Evolutionary conservation across 2,888 invertebrate genomes (phyloP).

Genomic region (Pogonocherus hispidulus): DNA sequence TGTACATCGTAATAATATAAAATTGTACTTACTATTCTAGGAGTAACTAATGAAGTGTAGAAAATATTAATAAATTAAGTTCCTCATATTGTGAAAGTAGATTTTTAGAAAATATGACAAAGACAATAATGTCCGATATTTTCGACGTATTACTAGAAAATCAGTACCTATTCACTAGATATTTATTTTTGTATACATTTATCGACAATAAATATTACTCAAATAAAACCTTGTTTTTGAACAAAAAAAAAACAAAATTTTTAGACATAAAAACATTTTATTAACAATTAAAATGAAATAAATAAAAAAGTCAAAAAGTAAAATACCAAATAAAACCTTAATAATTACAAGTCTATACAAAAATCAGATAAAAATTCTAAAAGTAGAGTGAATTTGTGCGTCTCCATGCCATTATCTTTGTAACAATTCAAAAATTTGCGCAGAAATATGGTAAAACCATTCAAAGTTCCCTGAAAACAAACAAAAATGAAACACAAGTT

Average conservation of each 20-base stretch:
- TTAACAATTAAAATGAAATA: not conserved
- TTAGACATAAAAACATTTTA: not conserved
- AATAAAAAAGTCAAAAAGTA: conserved; percentile 14
- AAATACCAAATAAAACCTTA: conserved; percentile 28
- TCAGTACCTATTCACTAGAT: conserved; percentile 17
- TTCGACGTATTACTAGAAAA: not conserved
- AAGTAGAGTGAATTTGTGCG: conserved; percentile 55
- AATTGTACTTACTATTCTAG: not conserved
- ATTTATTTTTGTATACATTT: conserved; percentile 34
- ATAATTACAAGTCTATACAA: conserved; percentile 53
- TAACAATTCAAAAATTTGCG: conserved; percentile 52
- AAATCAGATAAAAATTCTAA: conserved; percentile 61
- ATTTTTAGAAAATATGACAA: too few relatives aligned
- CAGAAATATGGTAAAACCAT: conserved; percentile 55
- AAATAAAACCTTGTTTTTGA: too few relatives aligned
- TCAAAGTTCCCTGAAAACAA: conserved; percentile 55
- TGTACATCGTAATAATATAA: too few relatives aligned
- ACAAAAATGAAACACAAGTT: conserved; percentile 26
- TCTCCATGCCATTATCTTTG: conserved; percentile 45
- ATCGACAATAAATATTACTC: not conserved
- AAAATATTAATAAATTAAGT: not conserved
- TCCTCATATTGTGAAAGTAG: not conserved
- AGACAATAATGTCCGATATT: not conserved
- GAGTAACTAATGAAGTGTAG: not conserved
- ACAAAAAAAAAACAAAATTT: not conserved